These are phyloP conservation scores for Halcyon smyrnensis DNA, from an alignment of 2,797 vertebrate genomes.

Conservation along the genomic window DNA sequence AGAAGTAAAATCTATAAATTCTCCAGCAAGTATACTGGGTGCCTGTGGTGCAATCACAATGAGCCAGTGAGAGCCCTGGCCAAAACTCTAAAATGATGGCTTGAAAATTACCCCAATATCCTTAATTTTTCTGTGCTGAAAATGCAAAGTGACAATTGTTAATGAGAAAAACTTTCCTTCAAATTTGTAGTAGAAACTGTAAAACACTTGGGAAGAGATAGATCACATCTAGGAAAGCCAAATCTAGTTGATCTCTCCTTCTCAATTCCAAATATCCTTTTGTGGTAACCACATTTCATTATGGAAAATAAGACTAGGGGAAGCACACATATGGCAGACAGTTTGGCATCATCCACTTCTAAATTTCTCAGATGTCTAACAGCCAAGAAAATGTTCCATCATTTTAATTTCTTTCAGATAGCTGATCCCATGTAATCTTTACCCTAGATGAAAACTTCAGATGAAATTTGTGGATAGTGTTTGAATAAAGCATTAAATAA, in stretches of 20 bases:
- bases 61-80: not conserved
- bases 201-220: conserved; percentile 16
- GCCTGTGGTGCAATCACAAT: not conserved
- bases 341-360: not conserved
- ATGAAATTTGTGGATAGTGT: not conserved
- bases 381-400: conserved; percentile 14
- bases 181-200: conserved; percentile 3
- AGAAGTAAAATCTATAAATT: not conserved
- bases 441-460: conserved; percentile 23
- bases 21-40: not conserved
- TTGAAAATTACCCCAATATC: not conserved
- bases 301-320: conserved; percentile 10
- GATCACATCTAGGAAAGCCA: not conserved
- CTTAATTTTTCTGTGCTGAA: conserved; percentile 7
- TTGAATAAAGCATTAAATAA: not conserved
- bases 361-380: not conserved
- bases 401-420: conserved; percentile 41
- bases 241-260: conserved; percentile 22
- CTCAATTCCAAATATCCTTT: not conserved
- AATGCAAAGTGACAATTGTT: conserved; percentile 20
- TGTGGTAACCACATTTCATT: conserved; percentile 28
- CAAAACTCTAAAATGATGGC: not conserved
- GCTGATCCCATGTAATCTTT: not conserved
- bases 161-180: conserved; percentile 51
- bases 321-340: not conserved